Evolutionary conservation across 2,113 vertebrate species (phyloP), one percentile per base, ranked within the genome.

Genomic region (Camelus bactrianus): DNA sequence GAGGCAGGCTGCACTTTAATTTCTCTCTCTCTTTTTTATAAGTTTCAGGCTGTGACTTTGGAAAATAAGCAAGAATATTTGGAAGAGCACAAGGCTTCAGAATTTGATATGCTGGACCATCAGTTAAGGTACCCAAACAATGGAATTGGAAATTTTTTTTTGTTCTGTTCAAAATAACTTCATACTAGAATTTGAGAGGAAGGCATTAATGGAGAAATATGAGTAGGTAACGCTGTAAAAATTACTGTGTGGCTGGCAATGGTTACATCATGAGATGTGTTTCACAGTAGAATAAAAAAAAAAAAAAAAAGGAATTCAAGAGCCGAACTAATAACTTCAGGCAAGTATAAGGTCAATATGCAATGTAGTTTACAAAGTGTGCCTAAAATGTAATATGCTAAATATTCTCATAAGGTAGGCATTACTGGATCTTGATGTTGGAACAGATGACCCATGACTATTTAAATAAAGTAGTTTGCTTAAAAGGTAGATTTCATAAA

Each of bases 211-310:
- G 50, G 73, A 69, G 67, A 84, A 81, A 94, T 91, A 56, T 38
- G 95, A 73, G 24, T 20, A 67, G 30, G 32, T 64, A 79, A 92
- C 50, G 26, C 28, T 90, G 6, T 84, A 85, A 95, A 77, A 58
- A 42, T 83, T 76, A 52, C 12, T 38, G 24, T 48, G 11, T 62
- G n/a, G n/a, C 75, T 80, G 56, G 26, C 67, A 72, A 76, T 77
- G 48, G 35, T 69, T 91, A 72, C 60, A 88, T 81, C n/a, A 80
- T 58, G 64, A 95, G 94, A 87, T 58, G 12, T 77, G 32, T 82
- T 94, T 93, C 62, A 90, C 52, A 72, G 62, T 64, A 75, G 20
- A 93, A 72, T 60, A 60, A 52, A 92, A 56, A 38, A 38, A 42
- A 62, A 42, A 62, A 91, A 77, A 38, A 42, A 62, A 91, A 77